phyloP scores from a whole-genome alignment of 2,113 vertebrate genomes.

The Ceratotherium simum region DNA sequence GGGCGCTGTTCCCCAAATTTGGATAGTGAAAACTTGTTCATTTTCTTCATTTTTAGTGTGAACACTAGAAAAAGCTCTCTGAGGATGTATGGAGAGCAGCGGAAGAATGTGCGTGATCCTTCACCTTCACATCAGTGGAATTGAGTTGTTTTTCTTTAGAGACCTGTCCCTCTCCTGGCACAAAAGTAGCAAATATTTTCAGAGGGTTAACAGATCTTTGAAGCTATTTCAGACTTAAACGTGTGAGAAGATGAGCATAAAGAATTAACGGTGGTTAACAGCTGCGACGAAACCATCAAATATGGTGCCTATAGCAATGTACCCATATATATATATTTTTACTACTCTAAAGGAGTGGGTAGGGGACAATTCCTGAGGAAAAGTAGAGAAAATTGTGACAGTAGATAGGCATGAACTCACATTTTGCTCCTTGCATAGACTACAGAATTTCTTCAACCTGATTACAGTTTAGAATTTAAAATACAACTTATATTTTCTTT shows the following conservation, averaged over 20 bases:
- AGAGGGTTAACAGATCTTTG: neutral
- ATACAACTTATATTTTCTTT: neutral
- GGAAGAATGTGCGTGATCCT: neutral
- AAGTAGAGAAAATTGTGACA: neutral
- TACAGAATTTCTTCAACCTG: neutral
- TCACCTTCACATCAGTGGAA: neutral
- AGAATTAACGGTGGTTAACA: neutral
- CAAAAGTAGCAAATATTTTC: neutral
- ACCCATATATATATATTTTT: neutral
- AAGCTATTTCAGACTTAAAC: neutral
- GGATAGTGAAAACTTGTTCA: neutral
- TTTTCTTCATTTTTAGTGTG: neutral
- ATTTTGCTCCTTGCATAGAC: neutral
- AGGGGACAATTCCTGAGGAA: neutral
- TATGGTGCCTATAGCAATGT: neutral
- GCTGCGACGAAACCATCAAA: neutral
- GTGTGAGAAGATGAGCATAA: neutral
- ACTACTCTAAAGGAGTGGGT: neutral
- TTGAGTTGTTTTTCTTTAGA: neutral
- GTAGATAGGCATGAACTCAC: neutral
- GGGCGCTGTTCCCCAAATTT: neutral
- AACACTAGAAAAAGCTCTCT: neutral
- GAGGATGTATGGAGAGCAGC: neutral
- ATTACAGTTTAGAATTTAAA: constrained; percentile 6
- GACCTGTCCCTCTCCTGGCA: neutral